Evolutionary conservation across 2,888 invertebrate species (phyloP).

Genomic region (Leptopilina syphax): DNA sequence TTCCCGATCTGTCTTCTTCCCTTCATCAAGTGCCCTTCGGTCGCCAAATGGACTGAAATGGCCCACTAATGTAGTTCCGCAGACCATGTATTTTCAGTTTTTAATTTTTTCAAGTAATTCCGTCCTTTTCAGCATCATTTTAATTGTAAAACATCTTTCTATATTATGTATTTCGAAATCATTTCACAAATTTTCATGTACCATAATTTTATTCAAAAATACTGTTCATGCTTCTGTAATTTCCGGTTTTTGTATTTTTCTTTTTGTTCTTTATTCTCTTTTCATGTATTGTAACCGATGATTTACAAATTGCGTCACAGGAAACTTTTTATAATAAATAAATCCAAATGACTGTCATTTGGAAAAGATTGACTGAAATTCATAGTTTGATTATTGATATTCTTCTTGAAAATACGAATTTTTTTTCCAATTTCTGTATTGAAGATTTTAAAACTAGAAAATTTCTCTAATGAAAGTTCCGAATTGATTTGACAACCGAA

Average conservation of each 20-base stretch:
- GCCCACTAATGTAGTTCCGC: slow-evolving; percentile 7
- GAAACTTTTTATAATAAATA: neutral
- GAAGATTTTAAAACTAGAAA: too few relatives aligned
- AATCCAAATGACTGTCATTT: slow-evolving; percentile 13
- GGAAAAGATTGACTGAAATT: slow-evolving; percentile 7
- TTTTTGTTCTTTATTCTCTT: neutral
- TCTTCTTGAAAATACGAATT: neutral
- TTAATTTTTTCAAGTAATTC: too few relatives aligned
- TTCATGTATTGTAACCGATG: slow-evolving; percentile 6
- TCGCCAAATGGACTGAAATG: slow-evolving; percentile 44
- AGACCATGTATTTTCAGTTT: neutral
- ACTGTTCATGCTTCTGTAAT: slow-evolving; percentile 20
- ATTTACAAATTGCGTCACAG: slow-evolving; percentile 29
- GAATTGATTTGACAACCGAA: too few relatives aligned
- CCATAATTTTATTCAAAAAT: neutral
- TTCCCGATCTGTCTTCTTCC: slow-evolving; percentile 61
- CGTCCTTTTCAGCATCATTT: neutral
- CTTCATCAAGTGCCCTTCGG: slow-evolving; percentile 29
- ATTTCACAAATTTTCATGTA: neutral
- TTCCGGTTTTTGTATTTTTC: slow-evolving; percentile 10
- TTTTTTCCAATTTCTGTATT: neutral
- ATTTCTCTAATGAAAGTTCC: too few relatives aligned
- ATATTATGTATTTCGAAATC: slow-evolving; percentile 5
- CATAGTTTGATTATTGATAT: neutral
- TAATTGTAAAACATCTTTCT: slow-evolving; percentile 21